These are phyloP conservation scores for Bedellia somnulentella DNA, from an alignment of 2,888 invertebrate species.

Conservation along the genomic window DNA sequence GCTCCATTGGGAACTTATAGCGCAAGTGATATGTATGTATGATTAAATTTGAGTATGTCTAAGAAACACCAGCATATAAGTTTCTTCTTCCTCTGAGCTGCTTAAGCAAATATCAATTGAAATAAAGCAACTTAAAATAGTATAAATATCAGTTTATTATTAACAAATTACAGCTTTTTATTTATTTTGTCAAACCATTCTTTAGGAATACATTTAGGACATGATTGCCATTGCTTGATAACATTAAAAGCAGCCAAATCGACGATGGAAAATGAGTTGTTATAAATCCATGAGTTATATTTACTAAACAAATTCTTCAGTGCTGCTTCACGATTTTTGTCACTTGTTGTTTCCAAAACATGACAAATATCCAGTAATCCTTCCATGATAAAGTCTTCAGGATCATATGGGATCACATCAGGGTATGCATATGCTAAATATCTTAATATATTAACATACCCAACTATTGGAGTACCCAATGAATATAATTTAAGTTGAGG, in stretches of 20 bases:
- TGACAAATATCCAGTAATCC: slow-evolving; percentile 68
- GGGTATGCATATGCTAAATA: slow-evolving; percentile 64
- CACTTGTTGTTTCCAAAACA: slow-evolving; percentile 43
- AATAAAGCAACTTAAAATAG: no score
- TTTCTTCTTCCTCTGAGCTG: no score
- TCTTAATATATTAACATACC: slow-evolving; percentile 73
- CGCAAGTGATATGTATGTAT: no score
- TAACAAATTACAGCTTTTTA: background rate
- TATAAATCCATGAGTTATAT: slow-evolving; percentile 29
- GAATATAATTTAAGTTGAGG: slow-evolving; percentile 63
- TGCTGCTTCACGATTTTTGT: slow-evolving; percentile 29
- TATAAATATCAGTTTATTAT: no score
- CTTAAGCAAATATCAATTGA: no score
- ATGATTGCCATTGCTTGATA: slow-evolving; percentile 59
- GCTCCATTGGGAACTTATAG: no score
- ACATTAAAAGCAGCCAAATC: slow-evolving; percentile 74
- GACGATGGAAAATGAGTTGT: slow-evolving; percentile 56
- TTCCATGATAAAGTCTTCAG: slow-evolving; percentile 58
- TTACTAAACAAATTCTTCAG: slow-evolving; percentile 29
- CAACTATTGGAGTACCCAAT: slow-evolving; percentile 59
- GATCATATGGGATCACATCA: slow-evolving; percentile 53
- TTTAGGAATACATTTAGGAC: slow-evolving; percentile 52
- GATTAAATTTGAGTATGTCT: no score
- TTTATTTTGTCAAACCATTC: slow-evolving; percentile 25
- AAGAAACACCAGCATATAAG: background rate